phyloP scores from a whole-genome alignment of 1,140 invertebrate species.

The Chironomus striatipennis region DNA sequence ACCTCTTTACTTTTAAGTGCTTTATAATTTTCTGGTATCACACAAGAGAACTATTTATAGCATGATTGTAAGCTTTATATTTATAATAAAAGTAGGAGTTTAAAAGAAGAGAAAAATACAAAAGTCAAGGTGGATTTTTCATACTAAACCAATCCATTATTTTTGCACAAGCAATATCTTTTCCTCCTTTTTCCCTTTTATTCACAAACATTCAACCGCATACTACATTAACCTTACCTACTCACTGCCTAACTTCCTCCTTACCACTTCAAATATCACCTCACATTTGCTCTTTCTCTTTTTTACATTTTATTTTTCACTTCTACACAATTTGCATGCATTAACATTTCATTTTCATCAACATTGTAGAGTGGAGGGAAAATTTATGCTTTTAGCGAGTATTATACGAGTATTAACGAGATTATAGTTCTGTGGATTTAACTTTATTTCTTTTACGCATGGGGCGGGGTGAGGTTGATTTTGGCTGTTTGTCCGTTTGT shows the following conservation, averaged over 20 bases:
- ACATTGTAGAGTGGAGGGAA: background rate
- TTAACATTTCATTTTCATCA: conserved; percentile 22
- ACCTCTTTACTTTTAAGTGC: no score
- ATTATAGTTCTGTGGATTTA: conserved; percentile 9
- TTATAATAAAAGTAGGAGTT: no score
- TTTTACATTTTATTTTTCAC: background rate
- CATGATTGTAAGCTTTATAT: no score
- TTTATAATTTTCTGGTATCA: no score
- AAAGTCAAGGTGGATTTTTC: conserved; percentile 17
- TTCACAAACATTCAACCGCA: no score
- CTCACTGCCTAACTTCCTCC: background rate
- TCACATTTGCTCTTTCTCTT: background rate
- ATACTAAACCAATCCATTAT: conserved; percentile 10
- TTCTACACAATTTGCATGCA: conserved; percentile 19
- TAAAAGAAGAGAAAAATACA: conserved; percentile 17
- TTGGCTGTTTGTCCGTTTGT: no score
- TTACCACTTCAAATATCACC: background rate
- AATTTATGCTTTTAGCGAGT: background rate
- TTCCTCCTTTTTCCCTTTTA: background rate
- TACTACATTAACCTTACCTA: background rate
- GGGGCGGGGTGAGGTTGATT: no score
- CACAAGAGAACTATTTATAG: no score
- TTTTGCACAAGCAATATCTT: conserved; percentile 9
- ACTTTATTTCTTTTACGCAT: background rate
- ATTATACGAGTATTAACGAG: no score